phyloP scores from a whole-genome alignment of 2,113 vertebrate species.

The Marmota flaviventris region DNA sequence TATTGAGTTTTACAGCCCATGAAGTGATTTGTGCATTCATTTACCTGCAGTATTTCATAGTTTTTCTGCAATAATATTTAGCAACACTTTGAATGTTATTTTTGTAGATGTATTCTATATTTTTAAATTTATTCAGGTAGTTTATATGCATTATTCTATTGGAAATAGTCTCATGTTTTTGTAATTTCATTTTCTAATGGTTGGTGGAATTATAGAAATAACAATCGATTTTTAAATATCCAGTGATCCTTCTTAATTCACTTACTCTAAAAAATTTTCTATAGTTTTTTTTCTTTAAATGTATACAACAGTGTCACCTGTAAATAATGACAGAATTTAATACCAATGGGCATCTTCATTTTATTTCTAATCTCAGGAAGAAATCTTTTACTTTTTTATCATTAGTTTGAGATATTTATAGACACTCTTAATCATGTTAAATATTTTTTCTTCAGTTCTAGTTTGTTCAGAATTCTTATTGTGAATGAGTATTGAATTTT shows the following conservation, averaged over 20 bases:
- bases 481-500: not conserved
- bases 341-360: not conserved
- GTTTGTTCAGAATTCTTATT: not conserved
- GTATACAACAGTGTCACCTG: not conserved
- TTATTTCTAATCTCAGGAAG: not conserved
- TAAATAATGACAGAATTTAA: not conserved
- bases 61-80: not conserved
- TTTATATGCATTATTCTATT: not conserved
- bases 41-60: not conserved
- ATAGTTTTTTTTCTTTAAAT: not conserved
- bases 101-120: not conserved
- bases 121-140: not conserved
- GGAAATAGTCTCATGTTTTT: not conserved
- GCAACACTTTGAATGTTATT: not conserved
- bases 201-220: constrained; percentile 1
- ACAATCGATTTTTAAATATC: not conserved
- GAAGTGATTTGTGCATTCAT: not conserved
- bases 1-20: not conserved
- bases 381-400: not conserved
- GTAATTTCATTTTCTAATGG: constrained; percentile 19
- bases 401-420: not conserved
- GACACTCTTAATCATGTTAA: not conserved
- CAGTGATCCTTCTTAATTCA: not conserved
- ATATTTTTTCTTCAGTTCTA: not conserved
- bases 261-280: not conserved